Percentiles rank a stretch among this genome's conserved stretches.
phyloP scores from a whole-genome alignment of 2,888 invertebrate species.

The Acronicta alni region DNA sequence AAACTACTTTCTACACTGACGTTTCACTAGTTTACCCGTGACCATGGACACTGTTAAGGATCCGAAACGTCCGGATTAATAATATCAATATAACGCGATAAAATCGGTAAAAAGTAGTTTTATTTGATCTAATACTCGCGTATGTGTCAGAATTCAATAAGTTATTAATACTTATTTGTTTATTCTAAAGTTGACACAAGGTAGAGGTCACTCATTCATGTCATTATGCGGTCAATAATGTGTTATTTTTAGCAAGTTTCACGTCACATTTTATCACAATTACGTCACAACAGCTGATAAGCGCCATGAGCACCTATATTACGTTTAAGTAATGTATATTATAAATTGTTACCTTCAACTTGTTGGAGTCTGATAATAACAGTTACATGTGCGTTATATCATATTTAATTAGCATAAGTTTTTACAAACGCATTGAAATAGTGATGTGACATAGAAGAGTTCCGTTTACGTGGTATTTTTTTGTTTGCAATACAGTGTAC shows the following conservation, averaged over 20 bases:
- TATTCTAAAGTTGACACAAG: slow-evolving; percentile 44
- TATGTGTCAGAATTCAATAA: too few species aligned
- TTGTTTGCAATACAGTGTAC: too few species aligned
- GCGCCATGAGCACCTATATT: slow-evolving; percentile 20
- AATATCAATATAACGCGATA: too few species aligned
- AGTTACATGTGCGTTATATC: not conserved
- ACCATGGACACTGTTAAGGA: too few species aligned
- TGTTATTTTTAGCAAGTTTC: slow-evolving; percentile 49
- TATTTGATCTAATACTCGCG: too few species aligned
- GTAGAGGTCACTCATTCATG: slow-evolving; percentile 51
- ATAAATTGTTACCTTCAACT: slow-evolving; percentile 22
- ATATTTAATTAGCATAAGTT: slow-evolving; percentile 5
- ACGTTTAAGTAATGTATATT: slow-evolving; percentile 10
- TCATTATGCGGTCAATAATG: slow-evolving; percentile 54
- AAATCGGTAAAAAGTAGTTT: too few species aligned
- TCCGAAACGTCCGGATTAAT: too few species aligned
- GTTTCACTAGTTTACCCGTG: too few species aligned
- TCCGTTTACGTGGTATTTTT: too few species aligned
- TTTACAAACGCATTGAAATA: not conserved
- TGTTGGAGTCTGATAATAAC: slow-evolving; percentile 9
- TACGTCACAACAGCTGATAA: slow-evolving; percentile 54
- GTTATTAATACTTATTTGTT: too few species aligned
- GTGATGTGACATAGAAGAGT: too few species aligned
- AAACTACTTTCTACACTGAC: too few species aligned
- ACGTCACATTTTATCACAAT: slow-evolving; percentile 51